Percentiles rank a stretch among this genome's conserved stretches.
These are phyloP conservation scores for Ormyrus nitidulus DNA, from an alignment of 2,888 invertebrate species.

Conservation along the genomic window DNA sequence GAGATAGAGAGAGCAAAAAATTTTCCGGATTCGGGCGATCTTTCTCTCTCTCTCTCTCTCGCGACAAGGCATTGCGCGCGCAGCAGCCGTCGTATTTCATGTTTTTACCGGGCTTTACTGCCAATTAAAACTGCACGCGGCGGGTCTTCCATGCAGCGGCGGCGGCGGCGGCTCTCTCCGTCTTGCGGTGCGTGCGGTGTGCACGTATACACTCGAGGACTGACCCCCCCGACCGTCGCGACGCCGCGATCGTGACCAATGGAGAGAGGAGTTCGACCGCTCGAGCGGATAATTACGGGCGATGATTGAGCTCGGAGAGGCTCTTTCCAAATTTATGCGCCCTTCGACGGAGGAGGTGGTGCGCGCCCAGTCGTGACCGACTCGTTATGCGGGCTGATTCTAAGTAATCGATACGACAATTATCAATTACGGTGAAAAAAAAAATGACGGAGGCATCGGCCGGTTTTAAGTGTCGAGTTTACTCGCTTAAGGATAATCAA, in stretches of 20 bases:
- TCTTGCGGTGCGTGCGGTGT: not conserved
- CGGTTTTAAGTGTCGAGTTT: too few species aligned
- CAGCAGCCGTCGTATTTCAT: conserved; percentile 65
- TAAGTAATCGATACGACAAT: too few species aligned
- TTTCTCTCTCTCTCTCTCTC: not conserved
- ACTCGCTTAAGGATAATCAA: too few species aligned
- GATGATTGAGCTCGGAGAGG: too few species aligned
- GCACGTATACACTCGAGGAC: conserved; percentile 3
- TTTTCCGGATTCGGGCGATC: conserved; percentile 2
- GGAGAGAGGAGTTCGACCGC: too few species aligned
- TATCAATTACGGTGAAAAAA: too few species aligned
- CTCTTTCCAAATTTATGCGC: too few species aligned
- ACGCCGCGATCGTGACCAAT: not conserved
- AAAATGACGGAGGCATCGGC: too few species aligned
- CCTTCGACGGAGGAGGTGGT: too few species aligned
- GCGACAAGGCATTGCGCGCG: not conserved
- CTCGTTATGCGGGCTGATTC: too few species aligned
- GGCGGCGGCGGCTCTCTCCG: conserved; percentile 56
- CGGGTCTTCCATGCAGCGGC: conserved; percentile 20
- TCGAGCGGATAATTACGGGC: too few species aligned
- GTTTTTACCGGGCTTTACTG: conserved; percentile 69
- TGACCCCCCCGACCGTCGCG: conserved; percentile 43
- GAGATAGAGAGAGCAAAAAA: conserved; percentile 48
- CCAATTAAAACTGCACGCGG: conserved; percentile 66
- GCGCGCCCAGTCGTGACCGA: too few species aligned